Base-by-base conservation (phyloP, 2,797 vertebrate genomes). In the Galagoides demidoff region DNA sequence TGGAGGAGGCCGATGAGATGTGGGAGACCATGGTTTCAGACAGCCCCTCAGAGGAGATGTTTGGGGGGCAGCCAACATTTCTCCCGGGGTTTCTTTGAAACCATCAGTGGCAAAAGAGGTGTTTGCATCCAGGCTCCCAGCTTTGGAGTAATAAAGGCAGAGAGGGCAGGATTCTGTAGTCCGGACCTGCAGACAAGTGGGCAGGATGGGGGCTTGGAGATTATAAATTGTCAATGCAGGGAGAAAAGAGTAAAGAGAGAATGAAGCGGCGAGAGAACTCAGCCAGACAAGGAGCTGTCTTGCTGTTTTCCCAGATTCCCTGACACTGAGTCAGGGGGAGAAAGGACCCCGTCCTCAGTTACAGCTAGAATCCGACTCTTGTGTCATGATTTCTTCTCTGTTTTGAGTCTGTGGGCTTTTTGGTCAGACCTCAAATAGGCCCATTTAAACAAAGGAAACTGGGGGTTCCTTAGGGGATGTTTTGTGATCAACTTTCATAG, bases 261-360 rank as follows among this genome's bases (percentile, higher is more conserved):
- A 10, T 25, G 52, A 5, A 12, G 2, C 0, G 55, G 5, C 34
- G 20, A n/a, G 37, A 31, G 16, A 1, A 0, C 0, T 1, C 0
- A 29, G 3, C n/a, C 25, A 17, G 43, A 2, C 63, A 0, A 37
- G 57, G 34, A 14, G 13, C 29, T 1, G 31, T 22, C 74, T 31
- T 16, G 13, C 82, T 27, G 11, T 19, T 4, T 27, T n/a, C 49
- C 63, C 61, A 17, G 5, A 12, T 1, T 34, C 37, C 34, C 59
- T 0, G 34, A 57, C 2, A 1, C n/a, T 0, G 23, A 27, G 20
- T 31, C 31, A 4, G 57, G 20, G 20, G 4, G 4, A 27, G 3
- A 19, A 31, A 57, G 22, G 29, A 3, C n/a, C 14, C 1, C 3
- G 9, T 13, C 52, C 57, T 5, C 45, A 1, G 13, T 8, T 49